Percentiles rank a stretch among this genome's conserved stretches.
These are phyloP conservation scores for Urophycis tenuis DNA, from an alignment of 2,797 vertebrate species.

Conservation along the genomic window DNA sequence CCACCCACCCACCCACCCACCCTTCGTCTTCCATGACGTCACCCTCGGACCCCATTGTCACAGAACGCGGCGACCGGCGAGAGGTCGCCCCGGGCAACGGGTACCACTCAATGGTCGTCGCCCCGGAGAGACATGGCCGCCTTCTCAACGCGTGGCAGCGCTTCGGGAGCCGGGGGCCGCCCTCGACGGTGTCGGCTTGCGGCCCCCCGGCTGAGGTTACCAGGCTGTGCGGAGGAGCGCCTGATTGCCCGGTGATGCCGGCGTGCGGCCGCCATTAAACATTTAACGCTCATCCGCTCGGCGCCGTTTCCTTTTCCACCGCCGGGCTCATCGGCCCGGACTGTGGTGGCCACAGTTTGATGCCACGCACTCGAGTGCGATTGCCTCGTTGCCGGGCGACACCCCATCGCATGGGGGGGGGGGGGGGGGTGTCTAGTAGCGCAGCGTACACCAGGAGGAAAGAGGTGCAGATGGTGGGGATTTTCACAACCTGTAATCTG, in stretches of 20 bases:
- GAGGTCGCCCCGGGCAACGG: background rate
- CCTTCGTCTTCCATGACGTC: slow-evolving; percentile 6
- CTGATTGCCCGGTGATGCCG: slow-evolving; percentile 32
- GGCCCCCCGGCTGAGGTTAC: slow-evolving; percentile 59
- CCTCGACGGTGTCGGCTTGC: slow-evolving; percentile 53
- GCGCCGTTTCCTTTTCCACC: background rate
- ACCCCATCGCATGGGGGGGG: background rate
- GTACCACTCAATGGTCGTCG: slow-evolving; percentile 33
- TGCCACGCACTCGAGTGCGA: background rate
- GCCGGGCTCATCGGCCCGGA: background rate
- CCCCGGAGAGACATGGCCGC: slow-evolving; percentile 48
- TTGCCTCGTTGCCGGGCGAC: background rate
- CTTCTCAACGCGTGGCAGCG: slow-evolving; percentile 16
- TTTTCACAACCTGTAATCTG: slow-evolving; percentile 37
- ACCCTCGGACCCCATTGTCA: slow-evolving; percentile 24
- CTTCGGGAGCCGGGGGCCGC: no score
- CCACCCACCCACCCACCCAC: no score
- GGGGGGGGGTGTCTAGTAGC: background rate
- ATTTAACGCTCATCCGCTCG: background rate
- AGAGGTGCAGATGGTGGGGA: background rate
- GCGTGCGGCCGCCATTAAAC: slow-evolving; percentile 21
- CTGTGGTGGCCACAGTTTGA: no score
- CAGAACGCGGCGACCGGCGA: background rate
- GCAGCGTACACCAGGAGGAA: background rate
- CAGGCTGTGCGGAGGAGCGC: slow-evolving; percentile 34